Percentiles rank a stretch among this genome's conserved stretches.
These are phyloP conservation scores for Phyllotreta striolata DNA, from an alignment of 2,888 invertebrate species.

Conservation along the genomic window DNA sequence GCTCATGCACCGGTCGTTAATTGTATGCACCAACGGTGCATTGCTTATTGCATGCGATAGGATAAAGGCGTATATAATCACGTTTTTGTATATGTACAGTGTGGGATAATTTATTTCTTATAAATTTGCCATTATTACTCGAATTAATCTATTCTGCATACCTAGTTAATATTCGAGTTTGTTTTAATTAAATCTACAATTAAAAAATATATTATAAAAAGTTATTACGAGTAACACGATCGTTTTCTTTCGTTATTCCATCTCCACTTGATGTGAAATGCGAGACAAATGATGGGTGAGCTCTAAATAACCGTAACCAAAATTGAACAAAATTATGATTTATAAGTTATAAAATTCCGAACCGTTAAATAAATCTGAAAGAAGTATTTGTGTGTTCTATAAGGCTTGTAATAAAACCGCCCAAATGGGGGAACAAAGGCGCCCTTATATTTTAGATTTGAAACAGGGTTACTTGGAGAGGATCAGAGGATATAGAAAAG, in stretches of 20 bases:
- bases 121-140: too few species aligned
- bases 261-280: conserved; percentile 5
- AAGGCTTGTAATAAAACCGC: conserved; percentile 57
- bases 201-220: too few species aligned
- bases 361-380: conserved; percentile 51
- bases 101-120: too few species aligned
- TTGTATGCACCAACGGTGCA: conserved; percentile 7
- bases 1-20: conserved; percentile 13
- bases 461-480: not conserved
- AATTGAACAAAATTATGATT: conserved; percentile 47
- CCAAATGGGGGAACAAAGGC: conserved; percentile 50
- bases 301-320: conserved; percentile 49
- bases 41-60: conserved; percentile 7
- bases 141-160: too few species aligned
- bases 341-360: conserved; percentile 49
- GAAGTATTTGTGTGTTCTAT: conserved; percentile 57
- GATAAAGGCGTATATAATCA: not conserved
- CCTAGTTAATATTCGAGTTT: too few species aligned
- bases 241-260: too few species aligned
- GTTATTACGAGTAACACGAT: too few species aligned
- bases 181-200: too few species aligned
- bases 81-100: too few species aligned
- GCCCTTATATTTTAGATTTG: conserved; percentile 47
- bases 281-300: conserved; percentile 30
- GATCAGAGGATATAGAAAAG: too few species aligned